Conservation (phyloP, 23 tunicate genomes). For the Ascidia mentula region DNA sequence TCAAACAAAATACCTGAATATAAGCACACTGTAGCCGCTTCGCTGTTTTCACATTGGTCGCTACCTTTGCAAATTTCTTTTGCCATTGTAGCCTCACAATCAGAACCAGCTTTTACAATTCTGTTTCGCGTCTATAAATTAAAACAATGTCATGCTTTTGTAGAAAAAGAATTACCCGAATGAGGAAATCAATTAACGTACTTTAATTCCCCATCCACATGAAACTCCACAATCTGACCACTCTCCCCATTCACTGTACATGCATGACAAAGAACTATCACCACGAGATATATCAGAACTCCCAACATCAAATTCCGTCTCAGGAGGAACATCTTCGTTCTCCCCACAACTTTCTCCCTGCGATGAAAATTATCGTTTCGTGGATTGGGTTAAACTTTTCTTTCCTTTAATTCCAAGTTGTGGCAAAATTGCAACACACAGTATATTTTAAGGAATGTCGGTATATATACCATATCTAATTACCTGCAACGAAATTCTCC, state of each 20-base stretch:
- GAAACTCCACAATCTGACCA: slow-evolving; percentile 87
- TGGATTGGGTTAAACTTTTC: too few species aligned
- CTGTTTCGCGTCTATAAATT: slow-evolving; percentile 55
- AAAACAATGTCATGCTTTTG: not conserved
- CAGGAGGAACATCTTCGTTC: slow-evolving; percentile 37
- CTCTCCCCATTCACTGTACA: slow-evolving; percentile 75
- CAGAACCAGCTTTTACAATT: slow-evolving; percentile 14
- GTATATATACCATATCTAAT: too few species aligned
- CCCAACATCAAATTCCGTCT: not conserved
- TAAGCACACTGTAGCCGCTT: slow-evolving; percentile 54
- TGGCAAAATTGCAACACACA: too few species aligned
- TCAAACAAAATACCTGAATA: slow-evolving; percentile 76
- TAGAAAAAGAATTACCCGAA: not conserved
- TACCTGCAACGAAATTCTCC: slow-evolving; percentile 47
- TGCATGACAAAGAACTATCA: slow-evolving; percentile 21
- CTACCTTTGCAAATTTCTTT: slow-evolving; percentile 85
- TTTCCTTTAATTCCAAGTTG: too few species aligned
- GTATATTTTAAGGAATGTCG: too few species aligned
- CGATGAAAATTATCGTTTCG: not conserved
- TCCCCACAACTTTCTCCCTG: slow-evolving; percentile 81
- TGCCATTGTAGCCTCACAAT: slow-evolving; percentile 56
- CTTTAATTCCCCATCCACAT: slow-evolving; percentile 96
- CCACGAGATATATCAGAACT: not conserved
- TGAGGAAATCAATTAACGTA: not conserved
- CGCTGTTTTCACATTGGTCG: slow-evolving; percentile 32